Percentiles rank a stretch among this genome's conserved stretches.
These are phyloP conservation scores for Saccopteryx bilineata DNA, from an alignment of 2,113 vertebrate genomes.

Conservation along the genomic window DNA sequence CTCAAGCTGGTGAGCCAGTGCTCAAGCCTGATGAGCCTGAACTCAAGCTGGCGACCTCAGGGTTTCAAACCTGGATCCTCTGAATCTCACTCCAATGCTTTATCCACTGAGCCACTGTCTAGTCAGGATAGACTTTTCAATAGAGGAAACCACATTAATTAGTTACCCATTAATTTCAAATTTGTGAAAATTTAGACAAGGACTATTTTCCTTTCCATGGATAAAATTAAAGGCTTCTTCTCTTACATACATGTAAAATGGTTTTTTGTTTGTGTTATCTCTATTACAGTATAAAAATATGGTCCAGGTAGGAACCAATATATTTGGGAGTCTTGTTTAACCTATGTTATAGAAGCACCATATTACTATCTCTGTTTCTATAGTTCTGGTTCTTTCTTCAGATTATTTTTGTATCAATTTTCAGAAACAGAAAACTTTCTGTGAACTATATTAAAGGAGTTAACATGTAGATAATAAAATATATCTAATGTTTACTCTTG, in stretches of 20 bases:
- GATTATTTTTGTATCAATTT: neutral
- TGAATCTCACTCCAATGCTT: no score
- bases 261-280: constrained; percentile 4
- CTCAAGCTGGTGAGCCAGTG: no score
- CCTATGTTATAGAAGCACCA: neutral
- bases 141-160: neutral
- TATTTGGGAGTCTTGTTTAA: neutral
- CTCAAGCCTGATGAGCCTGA: no score
- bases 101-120: no score
- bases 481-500: neutral
- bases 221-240: constrained; percentile 11
- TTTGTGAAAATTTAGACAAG: constrained; percentile 13
- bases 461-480: constrained; percentile 24
- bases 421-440: constrained; percentile 38
- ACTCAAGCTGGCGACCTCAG: no score
- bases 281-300: neutral
- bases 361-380: neutral
- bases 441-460: constrained; percentile 44
- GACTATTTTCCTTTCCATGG: neutral
- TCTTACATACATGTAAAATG: neutral
- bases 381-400: neutral
- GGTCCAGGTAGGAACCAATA: neutral
- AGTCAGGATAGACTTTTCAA: neutral
- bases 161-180: constrained; percentile 10
- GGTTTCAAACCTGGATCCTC: no score